phyloP scores from a whole-genome alignment of 2,797 vertebrate genomes.

The Chrysocyon brachyurus region DNA sequence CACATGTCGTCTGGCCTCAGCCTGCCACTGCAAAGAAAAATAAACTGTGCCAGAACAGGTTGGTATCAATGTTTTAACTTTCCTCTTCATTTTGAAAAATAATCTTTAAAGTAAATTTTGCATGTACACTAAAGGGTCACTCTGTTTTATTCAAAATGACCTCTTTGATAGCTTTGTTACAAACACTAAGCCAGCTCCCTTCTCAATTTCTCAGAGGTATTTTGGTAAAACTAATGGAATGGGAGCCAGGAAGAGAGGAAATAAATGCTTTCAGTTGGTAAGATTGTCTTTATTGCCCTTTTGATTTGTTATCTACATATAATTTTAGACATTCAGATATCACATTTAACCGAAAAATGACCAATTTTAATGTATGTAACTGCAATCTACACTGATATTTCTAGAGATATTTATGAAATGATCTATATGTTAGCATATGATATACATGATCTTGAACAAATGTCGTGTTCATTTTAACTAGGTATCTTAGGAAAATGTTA shows the following conservation, averaged over 20 bases:
- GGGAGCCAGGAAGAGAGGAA: slow-evolving; percentile 83
- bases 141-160: slow-evolving; percentile 71
- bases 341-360: slow-evolving; percentile 4
- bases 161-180: slow-evolving; percentile 75
- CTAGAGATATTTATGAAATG: slow-evolving; percentile 26
- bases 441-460: slow-evolving; percentile 2
- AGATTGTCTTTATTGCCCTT: slow-evolving; percentile 82
- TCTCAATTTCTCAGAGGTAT: slow-evolving; percentile 77
- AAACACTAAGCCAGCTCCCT: slow-evolving; percentile 83
- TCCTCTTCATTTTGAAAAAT: slow-evolving; percentile 5
- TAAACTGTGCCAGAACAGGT: slow-evolving; percentile 97
- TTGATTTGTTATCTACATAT: slow-evolving; percentile 52
- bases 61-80: slow-evolving; percentile 56
- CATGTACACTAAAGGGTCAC: slow-evolving; percentile 66
- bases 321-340: slow-evolving; percentile 54
- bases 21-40: slow-evolving; percentile 95
- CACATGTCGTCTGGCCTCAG: slow-evolving; percentile 99
- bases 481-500: slow-evolving; percentile 53
- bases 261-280: slow-evolving; percentile 80
- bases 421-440: slow-evolving; percentile 20
- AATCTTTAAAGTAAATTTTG: slow-evolving; percentile 57
- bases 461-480: slow-evolving; percentile 51
- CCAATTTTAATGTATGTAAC: slow-evolving; percentile 62
- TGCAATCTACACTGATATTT: slow-evolving; percentile 1
- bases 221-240: slow-evolving; percentile 82